Base-by-base conservation (phyloP, 2,797 vertebrate species). In the Oryzias sinensis region DNA sequence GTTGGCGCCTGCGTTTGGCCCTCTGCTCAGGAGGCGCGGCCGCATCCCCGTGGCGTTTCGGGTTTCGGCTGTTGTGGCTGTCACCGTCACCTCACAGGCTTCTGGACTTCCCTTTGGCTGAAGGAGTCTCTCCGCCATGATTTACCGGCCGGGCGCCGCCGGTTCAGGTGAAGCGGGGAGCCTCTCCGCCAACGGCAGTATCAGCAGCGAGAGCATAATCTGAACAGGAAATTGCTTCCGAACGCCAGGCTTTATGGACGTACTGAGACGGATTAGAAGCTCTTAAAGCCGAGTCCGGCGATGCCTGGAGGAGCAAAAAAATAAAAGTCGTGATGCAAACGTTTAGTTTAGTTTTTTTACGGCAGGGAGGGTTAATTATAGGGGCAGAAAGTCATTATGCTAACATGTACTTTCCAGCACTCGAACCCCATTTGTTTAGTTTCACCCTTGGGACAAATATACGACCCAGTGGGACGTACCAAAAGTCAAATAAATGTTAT, bases 201-300 rank as follows among this genome's bases (percentile, higher is more conserved):
- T 69, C 59, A 68, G 69, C 68, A 79, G 82, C 37, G 56, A 74
- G 72, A 77, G 72, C 70, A 62, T 81, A 86, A 87, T 88, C 86
- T 81, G 69, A 77, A 80, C 81, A 86, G 83, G 87, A 89, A 89
- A 89, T 87, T 85, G 80, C 82, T 80, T 67, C 29, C 57, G 76
- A 85, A 81, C 65, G 68, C 81, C 73, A 68, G 72, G 79, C 69
- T 87, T 89, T 89, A 84, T 82, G 82, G 83, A 81, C 76, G 82
- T 75, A 78, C 53, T 50, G 81, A 80, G 81, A 74, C 74, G 72
- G 85, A 87, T 85, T 84, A 87, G 82, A 77, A 78, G 51, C 61
- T 86, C 74, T 86, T 81, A 82, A 85, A 80, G 82, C 81, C 82
- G 85, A 85, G 74, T 74, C 83, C 83, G 78, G 59, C 78, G 78